These are phyloP conservation scores for Ibidorhyncha struthersii DNA, from an alignment of 2,113 vertebrate species.

Conservation along the genomic window DNA sequence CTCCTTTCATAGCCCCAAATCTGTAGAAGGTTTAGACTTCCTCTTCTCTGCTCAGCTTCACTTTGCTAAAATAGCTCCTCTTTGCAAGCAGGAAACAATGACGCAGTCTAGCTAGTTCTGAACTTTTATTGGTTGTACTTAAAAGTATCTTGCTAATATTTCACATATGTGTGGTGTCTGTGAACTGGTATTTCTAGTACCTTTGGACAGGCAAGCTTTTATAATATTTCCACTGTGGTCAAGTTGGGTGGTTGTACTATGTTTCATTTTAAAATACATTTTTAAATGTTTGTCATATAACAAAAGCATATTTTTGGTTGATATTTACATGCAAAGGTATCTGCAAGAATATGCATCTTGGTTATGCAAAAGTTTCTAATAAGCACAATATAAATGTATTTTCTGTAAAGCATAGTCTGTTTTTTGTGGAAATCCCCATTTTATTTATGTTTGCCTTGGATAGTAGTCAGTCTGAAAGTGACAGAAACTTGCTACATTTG, in stretches of 20 bases:
- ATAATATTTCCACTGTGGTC: not conserved
- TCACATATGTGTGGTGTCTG: not conserved
- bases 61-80: slow-evolving; percentile 42
- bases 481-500: not conserved
- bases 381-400: not conserved
- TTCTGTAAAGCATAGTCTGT: not conserved
- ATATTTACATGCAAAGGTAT: not conserved
- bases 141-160: not conserved
- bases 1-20: slow-evolving; percentile 13
- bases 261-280: not conserved
- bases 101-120: not conserved
- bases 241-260: not conserved
- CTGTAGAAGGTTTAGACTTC: slow-evolving; percentile 27
- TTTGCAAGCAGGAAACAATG: slow-evolving; percentile 57
- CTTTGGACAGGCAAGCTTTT: slow-evolving; percentile 39
- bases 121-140: slow-evolving; percentile 19
- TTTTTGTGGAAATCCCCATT: slow-evolving; percentile 48
- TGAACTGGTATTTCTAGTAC: not conserved
- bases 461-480: slow-evolving; percentile 48
- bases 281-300: not conserved
- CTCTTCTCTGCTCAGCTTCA: slow-evolving; percentile 23
- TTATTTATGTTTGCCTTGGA: not conserved
- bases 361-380: not conserved
- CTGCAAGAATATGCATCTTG: not conserved
- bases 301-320: not conserved